A percentile compares a stretch with the other conserved stretches of the same genome.
phyloP scores from a whole-genome alignment of 2,797 vertebrate species.

The Sternarchorhynchus goeldii region DNA sequence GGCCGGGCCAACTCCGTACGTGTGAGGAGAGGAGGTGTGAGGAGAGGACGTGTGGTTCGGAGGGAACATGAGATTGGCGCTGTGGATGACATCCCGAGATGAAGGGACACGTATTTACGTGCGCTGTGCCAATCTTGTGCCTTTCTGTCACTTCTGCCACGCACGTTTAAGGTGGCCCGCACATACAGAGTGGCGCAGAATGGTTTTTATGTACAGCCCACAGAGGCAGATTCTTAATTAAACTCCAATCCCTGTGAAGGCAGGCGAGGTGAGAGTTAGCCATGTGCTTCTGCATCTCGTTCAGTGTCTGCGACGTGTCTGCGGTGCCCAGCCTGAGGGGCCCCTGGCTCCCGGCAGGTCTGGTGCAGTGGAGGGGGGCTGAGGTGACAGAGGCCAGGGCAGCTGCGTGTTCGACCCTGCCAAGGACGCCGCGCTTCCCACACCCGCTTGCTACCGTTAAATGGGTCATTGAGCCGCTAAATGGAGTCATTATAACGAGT shows the following conservation, averaged over 20 bases:
- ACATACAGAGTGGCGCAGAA: conserved; percentile 22
- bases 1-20: conserved; percentile 2
- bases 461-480: conserved; percentile 84
- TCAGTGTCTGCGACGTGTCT: conserved; percentile 46
- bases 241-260: conserved; percentile 38
- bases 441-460: conserved; percentile 76
- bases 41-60: not conserved
- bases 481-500: conserved; percentile 84
- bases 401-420: conserved; percentile 79
- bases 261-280: conserved; percentile 30
- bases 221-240: conserved; percentile 42
- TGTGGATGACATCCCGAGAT: not conserved
- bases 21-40: not conserved
- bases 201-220: conserved; percentile 41
- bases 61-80: too few species aligned
- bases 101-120: too few species aligned
- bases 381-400: conserved; percentile 67
- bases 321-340: conserved; percentile 45
- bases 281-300: conserved; percentile 35
- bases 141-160: not conserved
- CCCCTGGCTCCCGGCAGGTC: conserved; percentile 21
- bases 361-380: conserved; percentile 36
- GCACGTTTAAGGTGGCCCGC: conserved; percentile 22
- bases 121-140: not conserved
- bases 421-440: conserved; percentile 80